phyloP scores from a whole-genome alignment of 1,140 invertebrate species.

The Brachionus calyciflorus region DNA sequence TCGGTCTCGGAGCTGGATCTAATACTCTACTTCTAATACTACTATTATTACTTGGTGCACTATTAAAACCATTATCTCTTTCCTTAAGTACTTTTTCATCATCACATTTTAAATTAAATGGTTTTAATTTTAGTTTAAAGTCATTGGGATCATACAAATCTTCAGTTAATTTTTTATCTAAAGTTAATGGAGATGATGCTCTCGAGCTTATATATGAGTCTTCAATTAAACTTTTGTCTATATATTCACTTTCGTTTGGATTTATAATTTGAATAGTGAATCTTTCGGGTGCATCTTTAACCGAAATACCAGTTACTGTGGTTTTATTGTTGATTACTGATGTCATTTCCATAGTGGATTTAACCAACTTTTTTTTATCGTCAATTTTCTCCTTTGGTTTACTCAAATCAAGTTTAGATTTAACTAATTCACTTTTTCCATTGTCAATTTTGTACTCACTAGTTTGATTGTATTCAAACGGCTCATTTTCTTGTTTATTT shows the following conservation, averaged over 20 bases:
- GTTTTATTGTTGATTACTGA: constrained; percentile 37
- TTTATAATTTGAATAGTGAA: constrained; percentile 32
- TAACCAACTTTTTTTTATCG: constrained; percentile 6
- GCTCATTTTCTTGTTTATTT: background rate
- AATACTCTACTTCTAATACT: background rate
- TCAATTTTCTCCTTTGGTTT: background rate
- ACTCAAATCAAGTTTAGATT: background rate
- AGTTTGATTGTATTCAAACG: background rate
- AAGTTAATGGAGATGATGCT: background rate
- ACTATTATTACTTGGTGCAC: background rate
- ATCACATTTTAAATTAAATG: background rate
- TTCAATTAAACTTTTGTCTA: background rate
- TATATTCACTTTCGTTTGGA: background rate
- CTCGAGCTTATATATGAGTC: background rate
- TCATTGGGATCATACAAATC: background rate
- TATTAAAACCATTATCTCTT: constrained; percentile 1
- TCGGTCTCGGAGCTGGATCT: background rate
- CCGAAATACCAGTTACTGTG: constrained; percentile 22
- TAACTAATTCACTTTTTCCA: background rate
- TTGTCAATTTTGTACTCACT: constrained; percentile 10
- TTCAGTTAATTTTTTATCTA: constrained; percentile 3
- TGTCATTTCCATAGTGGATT: constrained; percentile 41
- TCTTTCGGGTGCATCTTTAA: constrained; percentile 14
- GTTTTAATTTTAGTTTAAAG: background rate
- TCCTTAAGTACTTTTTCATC: background rate